Percentiles rank a stretch among this genome's conserved stretches.
Evolutionary conservation across 2,888 invertebrate genomes (phyloP).

Genomic region (Ectropis crepuscularia): DNA sequence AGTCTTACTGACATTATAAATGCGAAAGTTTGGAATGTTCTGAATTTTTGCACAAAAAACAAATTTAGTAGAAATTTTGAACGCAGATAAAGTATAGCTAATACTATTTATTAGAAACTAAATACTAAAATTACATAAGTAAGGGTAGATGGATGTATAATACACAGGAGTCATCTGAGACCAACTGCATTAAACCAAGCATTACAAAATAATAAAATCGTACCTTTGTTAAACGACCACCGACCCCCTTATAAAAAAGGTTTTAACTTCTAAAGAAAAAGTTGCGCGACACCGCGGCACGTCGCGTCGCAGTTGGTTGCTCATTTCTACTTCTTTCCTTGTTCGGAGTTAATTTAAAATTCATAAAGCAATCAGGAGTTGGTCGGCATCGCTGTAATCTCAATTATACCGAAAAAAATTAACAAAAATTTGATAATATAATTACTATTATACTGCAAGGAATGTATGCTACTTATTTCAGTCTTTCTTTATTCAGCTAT

Average conservation of each 20-base stretch:
- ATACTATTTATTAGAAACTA: too few relatives aligned
- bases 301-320: slow-evolving; percentile 20
- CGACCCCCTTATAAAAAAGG: slow-evolving; percentile 28
- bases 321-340: slow-evolving; percentile 35
- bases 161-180: too few relatives aligned
- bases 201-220: too few relatives aligned
- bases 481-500: not conserved
- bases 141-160: too few relatives aligned
- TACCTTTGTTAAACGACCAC: not conserved
- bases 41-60: too few relatives aligned
- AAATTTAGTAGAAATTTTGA: too few relatives aligned
- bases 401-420: slow-evolving; percentile 13
- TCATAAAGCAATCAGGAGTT: slow-evolving; percentile 39
- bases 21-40: too few relatives aligned
- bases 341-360: slow-evolving; percentile 36
- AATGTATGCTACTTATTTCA: not conserved
- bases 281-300: slow-evolving; percentile 25
- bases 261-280: slow-evolving; percentile 38
- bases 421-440: not conserved
- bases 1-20: too few relatives aligned
- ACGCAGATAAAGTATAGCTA: too few relatives aligned
- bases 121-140: too few relatives aligned
- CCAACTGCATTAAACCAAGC: too few relatives aligned
- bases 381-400: slow-evolving; percentile 22
- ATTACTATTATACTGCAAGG: not conserved